Percentiles rank a stretch among this genome's conserved stretches.
phyloP scores from a whole-genome alignment of 1,140 invertebrate species.

The Drosophila arizonae region DNA sequence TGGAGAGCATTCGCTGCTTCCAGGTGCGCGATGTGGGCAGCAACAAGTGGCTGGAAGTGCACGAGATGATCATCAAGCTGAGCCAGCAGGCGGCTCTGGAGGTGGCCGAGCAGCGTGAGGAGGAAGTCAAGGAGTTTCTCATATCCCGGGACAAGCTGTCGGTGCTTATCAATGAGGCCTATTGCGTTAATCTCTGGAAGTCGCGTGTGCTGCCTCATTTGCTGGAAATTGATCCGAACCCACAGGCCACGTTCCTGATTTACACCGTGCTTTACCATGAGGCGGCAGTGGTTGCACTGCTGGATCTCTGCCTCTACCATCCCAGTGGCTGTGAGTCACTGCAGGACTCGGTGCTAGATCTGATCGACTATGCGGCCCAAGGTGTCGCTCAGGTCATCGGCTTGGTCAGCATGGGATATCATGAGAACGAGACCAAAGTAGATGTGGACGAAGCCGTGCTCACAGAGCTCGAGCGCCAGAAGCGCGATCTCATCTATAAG shows the following conservation, averaged over 20 bases:
- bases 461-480: constrained; percentile 86
- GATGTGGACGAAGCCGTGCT: constrained; percentile 83
- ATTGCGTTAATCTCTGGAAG: constrained; percentile 90
- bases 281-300: constrained; percentile 86
- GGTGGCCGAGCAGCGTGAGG: constrained; percentile 87
- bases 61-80: constrained; percentile 89
- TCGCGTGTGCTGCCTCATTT: constrained; percentile 88
- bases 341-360: constrained; percentile 87
- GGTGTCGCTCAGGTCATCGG: constrained; percentile 85
- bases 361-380: constrained; percentile 89
- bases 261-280: constrained; percentile 90
- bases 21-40: constrained; percentile 72
- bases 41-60: constrained; percentile 88
- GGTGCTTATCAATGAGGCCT: constrained; percentile 89
- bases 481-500: constrained; percentile 87
- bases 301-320: constrained; percentile 90
- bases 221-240: constrained; percentile 86
- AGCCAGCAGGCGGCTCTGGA: constrained; percentile 91
- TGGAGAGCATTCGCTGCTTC: constrained; percentile 75
- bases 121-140: constrained; percentile 87
- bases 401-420: constrained; percentile 77
- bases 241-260: constrained; percentile 87
- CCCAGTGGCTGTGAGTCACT: constrained; percentile 87
- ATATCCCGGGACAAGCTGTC: constrained; percentile 84
- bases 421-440: constrained; percentile 75